phyloP scores from a whole-genome alignment of 2,888 invertebrate species.

The Parapristionchus giblindavisi region DNA sequence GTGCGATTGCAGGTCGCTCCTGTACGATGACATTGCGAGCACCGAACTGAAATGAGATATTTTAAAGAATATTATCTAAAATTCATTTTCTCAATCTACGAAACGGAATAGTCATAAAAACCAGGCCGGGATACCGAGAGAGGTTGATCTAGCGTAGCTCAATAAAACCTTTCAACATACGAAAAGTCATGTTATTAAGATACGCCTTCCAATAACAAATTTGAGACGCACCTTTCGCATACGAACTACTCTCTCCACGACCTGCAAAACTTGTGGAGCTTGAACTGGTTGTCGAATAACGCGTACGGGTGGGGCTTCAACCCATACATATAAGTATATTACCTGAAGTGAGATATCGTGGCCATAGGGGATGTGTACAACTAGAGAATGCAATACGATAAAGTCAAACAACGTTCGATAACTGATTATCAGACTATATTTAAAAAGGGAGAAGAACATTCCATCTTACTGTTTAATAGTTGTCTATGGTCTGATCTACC shows the following conservation, averaged over 20 bases:
- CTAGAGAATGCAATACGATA: too few species aligned
- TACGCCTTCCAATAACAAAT: too few species aligned
- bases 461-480: too few species aligned
- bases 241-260: constrained; percentile 28
- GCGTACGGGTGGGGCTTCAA: constrained; percentile 23
- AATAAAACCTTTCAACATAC: constrained; percentile 4
- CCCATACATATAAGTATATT: too few species aligned
- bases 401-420: too few species aligned
- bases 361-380: too few species aligned
- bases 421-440: too few species aligned
- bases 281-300: constrained; percentile 31
- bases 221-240: background rate
- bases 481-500: too few species aligned
- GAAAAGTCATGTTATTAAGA: too few species aligned
- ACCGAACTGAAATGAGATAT: constrained; percentile 14
- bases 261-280: constrained; percentile 17
- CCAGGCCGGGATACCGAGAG: constrained; percentile 10
- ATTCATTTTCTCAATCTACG: background rate
- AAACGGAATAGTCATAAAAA: constrained; percentile 22
- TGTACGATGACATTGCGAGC: background rate
- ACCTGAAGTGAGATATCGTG: too few species aligned
- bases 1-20: background rate
- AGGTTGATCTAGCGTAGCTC: background rate
- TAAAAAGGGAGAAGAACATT: too few species aligned
- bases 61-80: background rate